Percentiles rank a stretch among this genome's conserved stretches.
These are phyloP conservation scores for Eptatretus atami DNA, from an alignment of 2,797 vertebrate genomes.

Conservation along the genomic window DNA sequence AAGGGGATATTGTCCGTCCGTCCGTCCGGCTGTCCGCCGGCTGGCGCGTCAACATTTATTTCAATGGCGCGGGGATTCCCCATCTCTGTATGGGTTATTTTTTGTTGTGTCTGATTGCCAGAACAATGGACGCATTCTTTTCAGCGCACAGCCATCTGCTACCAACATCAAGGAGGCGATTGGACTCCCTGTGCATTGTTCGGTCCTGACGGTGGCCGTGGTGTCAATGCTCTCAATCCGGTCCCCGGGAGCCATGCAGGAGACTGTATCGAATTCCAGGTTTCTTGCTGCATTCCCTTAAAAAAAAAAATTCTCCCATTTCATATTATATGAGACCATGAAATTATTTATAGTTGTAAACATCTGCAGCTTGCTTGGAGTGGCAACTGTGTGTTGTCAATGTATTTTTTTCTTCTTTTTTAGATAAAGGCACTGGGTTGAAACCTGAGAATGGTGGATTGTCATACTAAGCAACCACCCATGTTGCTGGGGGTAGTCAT, in stretches of 20 bases:
- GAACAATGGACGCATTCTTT: slow-evolving; percentile 73
- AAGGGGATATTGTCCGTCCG: no score
- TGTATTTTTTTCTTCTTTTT: not conserved
- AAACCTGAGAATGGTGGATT: slow-evolving; percentile 32
- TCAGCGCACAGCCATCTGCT: slow-evolving; percentile 62
- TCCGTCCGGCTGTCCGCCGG: no score
- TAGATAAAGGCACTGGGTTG: slow-evolving; percentile 29
- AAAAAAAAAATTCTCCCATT: no score
- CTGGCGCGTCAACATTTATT: no score
- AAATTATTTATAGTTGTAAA: no score
- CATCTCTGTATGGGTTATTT: no score
- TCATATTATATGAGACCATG: no score
- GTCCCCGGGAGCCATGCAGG: slow-evolving; percentile 78
- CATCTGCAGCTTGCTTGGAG: no score
- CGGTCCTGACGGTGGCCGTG: slow-evolving; percentile 46
- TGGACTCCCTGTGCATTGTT: slow-evolving; percentile 76
- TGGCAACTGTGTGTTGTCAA: no score
- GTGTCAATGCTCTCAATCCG: slow-evolving; percentile 84
- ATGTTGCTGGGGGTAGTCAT: slow-evolving; percentile 55
- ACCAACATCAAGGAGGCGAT: slow-evolving; percentile 83
- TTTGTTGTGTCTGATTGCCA: slow-evolving; percentile 12
- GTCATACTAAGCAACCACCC: slow-evolving; percentile 79
- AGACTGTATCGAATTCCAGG: slow-evolving; percentile 81
- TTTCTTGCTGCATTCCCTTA: slow-evolving; percentile 10
- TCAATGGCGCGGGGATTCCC: no score